Evolutionary conservation across 2,888 invertebrate species (phyloP), one percentile per base, ranked within the genome.

Genomic region (Sepioteuthis lessoniana): DNA sequence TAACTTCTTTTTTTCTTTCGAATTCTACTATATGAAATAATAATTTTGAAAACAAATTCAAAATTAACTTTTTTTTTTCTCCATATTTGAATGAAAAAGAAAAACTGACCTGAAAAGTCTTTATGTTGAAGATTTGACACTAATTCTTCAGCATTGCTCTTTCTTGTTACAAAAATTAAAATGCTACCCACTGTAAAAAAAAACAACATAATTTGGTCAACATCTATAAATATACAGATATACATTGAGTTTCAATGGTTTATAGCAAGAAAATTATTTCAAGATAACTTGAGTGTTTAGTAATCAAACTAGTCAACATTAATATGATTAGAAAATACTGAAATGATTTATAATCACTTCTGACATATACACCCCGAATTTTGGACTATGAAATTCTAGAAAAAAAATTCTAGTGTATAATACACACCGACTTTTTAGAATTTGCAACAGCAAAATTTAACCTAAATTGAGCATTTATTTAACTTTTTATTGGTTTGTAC

Each of bases 121-220:
- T 99, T 98, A 8, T 98, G 98, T 95, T 98, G 98, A 90, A 98
- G 97, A 97, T 98, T 98, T 95, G 98, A 98, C 3, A 98, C 97
- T 55, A 99, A 98, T 96, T 99, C 98, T 97, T 99, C 99, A 0
- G 99, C 99, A 97, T 99, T 99, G 94, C 98, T 97, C 98, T 99
- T 99, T 97, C 99, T 99, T 0, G 99, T 99, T 4, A 99, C 99
- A 97, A 99, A 99, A 96, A 99, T 98, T 38, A 99, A 97, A 8
- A 99, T 98, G 97, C 99, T 99, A 37, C 99, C 99, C 90, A 98
- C 98, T 31, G 96, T 94, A 95, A 95, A 93, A 37, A 91, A 94
- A 94, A 25, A 76, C 28, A n/a, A n/a, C n/a, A 60, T 21, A 93
- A 90, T 13, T 10, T n/a, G n/a, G n/a, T n/a, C n/a, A 76, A n/a